These are phyloP conservation scores for Papio anubis DNA, from an alignment of 2,113 vertebrate species.

Conservation along the genomic window DNA sequence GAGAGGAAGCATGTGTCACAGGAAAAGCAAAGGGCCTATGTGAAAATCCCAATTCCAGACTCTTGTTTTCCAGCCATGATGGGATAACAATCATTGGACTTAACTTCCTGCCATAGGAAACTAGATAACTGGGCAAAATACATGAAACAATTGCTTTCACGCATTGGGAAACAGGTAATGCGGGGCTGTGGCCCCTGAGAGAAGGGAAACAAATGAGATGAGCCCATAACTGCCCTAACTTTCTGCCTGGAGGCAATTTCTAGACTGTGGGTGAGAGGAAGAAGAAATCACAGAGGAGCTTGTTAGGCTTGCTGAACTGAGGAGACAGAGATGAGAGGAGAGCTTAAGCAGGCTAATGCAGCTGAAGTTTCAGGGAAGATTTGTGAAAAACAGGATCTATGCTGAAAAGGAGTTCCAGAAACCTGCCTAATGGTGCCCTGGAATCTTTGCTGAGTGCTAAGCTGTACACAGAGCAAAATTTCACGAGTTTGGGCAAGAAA, in stretches of 20 bases:
- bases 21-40: background rate
- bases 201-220: background rate
- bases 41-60: background rate
- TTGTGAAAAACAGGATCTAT: background rate
- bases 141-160: background rate
- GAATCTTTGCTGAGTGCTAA: background rate
- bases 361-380: background rate
- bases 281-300: background rate
- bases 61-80: background rate
- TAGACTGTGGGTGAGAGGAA: background rate
- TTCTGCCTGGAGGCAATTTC: background rate
- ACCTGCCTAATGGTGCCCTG: background rate
- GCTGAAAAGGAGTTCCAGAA: background rate
- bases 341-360: background rate
- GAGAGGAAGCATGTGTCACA: background rate
- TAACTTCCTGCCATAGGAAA: background rate
- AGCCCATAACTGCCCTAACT: background rate
- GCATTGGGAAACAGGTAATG: background rate
- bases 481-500: background rate
- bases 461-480: background rate
- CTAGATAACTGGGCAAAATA: background rate
- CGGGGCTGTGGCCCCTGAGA: background rate
- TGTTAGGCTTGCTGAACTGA: background rate
- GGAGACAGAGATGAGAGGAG: background rate
- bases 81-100: background rate